A percentile compares a stretch with the other conserved stretches of the same genome.
Evolutionary conservation across 2,113 vertebrate genomes (phyloP).

Genomic region (Vombatus ursinus): DNA sequence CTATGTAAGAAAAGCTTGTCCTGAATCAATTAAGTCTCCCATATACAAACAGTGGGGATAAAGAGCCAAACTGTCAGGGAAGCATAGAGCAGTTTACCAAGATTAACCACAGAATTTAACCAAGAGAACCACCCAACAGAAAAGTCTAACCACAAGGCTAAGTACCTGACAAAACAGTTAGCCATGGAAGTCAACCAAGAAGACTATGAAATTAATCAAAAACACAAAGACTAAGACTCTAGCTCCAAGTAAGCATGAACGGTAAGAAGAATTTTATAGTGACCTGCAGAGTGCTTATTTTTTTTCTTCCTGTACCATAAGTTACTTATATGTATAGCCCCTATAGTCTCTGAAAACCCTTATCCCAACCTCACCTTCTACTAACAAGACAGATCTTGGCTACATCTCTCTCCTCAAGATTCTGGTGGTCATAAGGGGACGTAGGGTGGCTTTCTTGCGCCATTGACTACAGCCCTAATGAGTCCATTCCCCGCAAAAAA

Average conservation of each 20-base stretch:
- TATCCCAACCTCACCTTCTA: not conserved
- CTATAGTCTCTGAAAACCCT: not conserved
- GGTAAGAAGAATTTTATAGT: not conserved
- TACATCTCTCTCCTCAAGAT: not conserved
- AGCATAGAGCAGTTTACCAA: not conserved
- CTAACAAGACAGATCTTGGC: not conserved
- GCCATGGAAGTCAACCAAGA: no score
- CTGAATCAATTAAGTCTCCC: not conserved
- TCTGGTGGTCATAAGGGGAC: not conserved
- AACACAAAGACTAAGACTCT: no score
- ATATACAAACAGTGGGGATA: not conserved
- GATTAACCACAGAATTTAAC: not conserved
- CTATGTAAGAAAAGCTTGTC: not conserved
- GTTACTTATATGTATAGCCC: not conserved
- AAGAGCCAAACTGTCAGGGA: not conserved
- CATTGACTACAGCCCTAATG: not conserved
- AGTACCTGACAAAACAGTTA: not conserved
- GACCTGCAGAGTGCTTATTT: not conserved
- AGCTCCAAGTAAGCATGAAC: not conserved
- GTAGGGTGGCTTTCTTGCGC: not conserved
- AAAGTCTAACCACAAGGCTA: not conserved
- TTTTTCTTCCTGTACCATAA: not conserved
- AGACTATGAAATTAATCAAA: no score
- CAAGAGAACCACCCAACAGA: not conserved
- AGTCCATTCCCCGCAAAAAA: not conserved